Evolutionary conservation across 1,140 invertebrate genomes (phyloP).

Genomic region (Scylla paramamosain): DNA sequence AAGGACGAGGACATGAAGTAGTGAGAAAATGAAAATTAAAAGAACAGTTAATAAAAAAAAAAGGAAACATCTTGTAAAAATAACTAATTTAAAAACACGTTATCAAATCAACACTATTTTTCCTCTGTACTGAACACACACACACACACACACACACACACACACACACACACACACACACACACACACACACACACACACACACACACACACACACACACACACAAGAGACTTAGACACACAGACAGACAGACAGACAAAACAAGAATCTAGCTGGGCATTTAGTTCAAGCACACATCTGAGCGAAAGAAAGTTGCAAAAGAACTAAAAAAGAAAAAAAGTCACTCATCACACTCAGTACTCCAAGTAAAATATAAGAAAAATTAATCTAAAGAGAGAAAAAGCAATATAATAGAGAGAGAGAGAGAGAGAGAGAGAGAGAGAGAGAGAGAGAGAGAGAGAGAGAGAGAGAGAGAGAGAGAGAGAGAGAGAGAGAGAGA

Average conservation of each 20-base stretch:
- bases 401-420: background rate
- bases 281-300: background rate
- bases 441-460: background rate
- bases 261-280: background rate
- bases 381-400: background rate
- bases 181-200: constrained; percentile 28
- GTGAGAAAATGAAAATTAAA: background rate
- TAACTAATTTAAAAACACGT: no score
- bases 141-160: no score
- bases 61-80: background rate
- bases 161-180: constrained; percentile 1
- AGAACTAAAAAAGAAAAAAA: background rate
- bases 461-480: background rate
- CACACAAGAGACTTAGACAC: background rate
- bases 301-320: background rate
- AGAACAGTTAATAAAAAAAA: background rate
- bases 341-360: no score
- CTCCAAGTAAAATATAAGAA: background rate
- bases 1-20: background rate
- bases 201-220: constrained; percentile 1
- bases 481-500: no score
- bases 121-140: no score
- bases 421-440: constrained; percentile 25
- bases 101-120: no score
- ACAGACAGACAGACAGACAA: background rate